These are phyloP conservation scores for Nephila pilipes DNA, from an alignment of 1,140 invertebrate species.

Conservation along the genomic window DNA sequence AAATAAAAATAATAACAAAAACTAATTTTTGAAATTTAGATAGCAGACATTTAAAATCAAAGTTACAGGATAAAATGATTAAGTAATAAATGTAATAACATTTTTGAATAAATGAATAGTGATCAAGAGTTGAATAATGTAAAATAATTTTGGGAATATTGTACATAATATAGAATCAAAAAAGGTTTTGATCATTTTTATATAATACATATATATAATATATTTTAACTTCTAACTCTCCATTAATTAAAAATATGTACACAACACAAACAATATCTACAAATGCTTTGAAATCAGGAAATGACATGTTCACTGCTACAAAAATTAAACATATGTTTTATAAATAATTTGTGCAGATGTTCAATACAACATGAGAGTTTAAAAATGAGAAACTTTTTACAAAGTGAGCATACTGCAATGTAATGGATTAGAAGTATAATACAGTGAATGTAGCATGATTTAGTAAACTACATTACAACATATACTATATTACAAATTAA, in stretches of 20 bases:
- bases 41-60: no score
- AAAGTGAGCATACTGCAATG: constrained; percentile 17
- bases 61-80: no score
- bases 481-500: constrained; percentile 40
- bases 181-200: no score
- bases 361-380: constrained; percentile 9
- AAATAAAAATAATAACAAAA: no score
- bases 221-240: constrained; percentile 7
- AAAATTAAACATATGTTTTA: constrained; percentile 5
- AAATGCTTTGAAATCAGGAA: constrained; percentile 7
- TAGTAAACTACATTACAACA: constrained; percentile 15
- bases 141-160: no score
- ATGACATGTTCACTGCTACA: constrained; percentile 9
- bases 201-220: background rate
- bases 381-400: constrained; percentile 43
- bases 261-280: constrained; percentile 1
- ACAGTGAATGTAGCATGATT: constrained; percentile 47
- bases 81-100: no score
- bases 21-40: no score
- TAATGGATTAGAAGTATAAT: constrained; percentile 14
- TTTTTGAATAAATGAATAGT: no score
- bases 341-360: constrained; percentile 40
- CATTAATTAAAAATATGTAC: constrained; percentile 30
- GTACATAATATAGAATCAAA: no score
- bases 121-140: no score